Conservation (phyloP, 2,113 vertebrate species). For the Nothocercus julius region DNA sequence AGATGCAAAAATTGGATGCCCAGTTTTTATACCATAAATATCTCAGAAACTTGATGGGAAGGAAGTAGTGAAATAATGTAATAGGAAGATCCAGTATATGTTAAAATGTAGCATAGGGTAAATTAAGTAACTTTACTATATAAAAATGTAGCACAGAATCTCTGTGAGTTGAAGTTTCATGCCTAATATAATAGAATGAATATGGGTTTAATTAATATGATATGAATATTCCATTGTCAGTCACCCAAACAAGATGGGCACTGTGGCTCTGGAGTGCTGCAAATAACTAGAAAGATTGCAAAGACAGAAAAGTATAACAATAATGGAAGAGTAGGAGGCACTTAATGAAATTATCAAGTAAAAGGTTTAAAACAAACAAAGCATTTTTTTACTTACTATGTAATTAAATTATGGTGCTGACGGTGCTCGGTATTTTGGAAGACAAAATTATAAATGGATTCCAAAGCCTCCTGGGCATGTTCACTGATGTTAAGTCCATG, state of each 20-base stretch:
- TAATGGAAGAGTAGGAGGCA: slow-evolving; percentile 14
- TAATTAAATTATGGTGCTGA: slow-evolving; percentile 36
- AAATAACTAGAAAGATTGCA: slow-evolving; percentile 13
- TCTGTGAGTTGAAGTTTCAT: not conserved
- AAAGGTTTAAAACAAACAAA: slow-evolving; percentile 47
- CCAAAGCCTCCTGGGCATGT: not conserved
- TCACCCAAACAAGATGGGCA: not conserved
- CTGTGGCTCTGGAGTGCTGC: not conserved
- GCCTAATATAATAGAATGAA: not conserved
- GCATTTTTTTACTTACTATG: slow-evolving; percentile 21
- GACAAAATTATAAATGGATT: not conserved
- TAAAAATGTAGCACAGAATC: not conserved
- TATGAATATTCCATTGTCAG: not conserved
- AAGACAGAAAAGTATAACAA: slow-evolving; percentile 20
- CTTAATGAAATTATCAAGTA: slow-evolving; percentile 45
- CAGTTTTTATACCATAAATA: not conserved
- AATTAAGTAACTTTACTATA: not conserved
- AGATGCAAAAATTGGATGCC: not conserved
- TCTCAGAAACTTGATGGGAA: not conserved
- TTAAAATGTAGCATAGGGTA: not conserved
- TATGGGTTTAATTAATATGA: not conserved
- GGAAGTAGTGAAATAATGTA: not conserved
- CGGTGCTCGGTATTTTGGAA: slow-evolving; percentile 16
- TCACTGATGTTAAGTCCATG: not conserved
- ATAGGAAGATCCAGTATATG: rapidly evolving